Evolutionary conservation across 2,888 invertebrate genomes (phyloP).

Genomic region (Drosophila nigricruria): DNA sequence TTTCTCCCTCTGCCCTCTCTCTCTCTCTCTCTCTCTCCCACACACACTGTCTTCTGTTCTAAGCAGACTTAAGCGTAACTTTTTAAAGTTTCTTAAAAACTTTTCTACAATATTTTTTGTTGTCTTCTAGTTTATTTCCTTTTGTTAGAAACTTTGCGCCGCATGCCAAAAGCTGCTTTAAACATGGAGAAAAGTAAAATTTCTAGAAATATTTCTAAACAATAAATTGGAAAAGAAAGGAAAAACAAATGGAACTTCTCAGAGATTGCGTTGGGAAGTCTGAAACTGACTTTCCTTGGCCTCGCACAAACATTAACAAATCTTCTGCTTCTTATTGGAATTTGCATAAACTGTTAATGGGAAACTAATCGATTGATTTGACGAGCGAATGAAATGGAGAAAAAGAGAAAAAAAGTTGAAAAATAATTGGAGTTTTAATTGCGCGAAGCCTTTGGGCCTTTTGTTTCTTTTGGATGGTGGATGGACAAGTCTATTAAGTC

Average conservation of each 20-base stretch:
- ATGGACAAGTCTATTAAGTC: conserved; percentile 8
- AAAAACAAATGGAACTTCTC: background rate
- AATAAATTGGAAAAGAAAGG: background rate
- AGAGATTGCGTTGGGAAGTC: background rate
- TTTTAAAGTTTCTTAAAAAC: background rate
- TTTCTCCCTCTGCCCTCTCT: background rate
- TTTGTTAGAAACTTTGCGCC: background rate
- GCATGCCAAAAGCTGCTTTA: background rate
- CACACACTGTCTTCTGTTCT: background rate
- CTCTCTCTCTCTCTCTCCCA: background rate
- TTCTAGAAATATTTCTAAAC: background rate
- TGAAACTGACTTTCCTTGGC: background rate
- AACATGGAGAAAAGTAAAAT: background rate
- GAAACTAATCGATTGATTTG: conserved; percentile 34
- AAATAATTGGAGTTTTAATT: background rate
- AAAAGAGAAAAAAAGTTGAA: background rate
- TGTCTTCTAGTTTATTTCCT: background rate
- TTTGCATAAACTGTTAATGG: conserved; percentile 48
- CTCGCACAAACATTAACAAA: background rate
- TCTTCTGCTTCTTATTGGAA: background rate
- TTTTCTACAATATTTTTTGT: background rate
- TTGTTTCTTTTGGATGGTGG: background rate
- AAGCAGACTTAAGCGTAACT: background rate
- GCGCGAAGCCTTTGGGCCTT: background rate
- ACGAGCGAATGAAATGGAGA: background rate